These are phyloP conservation scores for Platysternon megacephalum DNA, from an alignment of 2,113 vertebrate species.

Conservation along the genomic window DNA sequence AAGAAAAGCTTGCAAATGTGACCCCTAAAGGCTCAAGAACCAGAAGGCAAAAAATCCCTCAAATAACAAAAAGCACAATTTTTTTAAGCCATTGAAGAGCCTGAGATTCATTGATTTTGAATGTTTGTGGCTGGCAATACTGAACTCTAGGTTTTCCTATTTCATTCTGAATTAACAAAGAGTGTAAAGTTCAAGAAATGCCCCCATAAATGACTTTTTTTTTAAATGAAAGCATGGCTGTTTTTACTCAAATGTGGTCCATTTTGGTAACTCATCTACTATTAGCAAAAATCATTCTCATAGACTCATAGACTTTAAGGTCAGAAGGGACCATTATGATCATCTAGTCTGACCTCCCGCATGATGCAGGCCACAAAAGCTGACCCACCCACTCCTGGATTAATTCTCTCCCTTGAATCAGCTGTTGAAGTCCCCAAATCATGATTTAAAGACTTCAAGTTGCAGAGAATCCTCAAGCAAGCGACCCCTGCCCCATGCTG, in stretches of 20 bases:
- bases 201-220: conserved; percentile 4
- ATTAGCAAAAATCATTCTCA: not conserved
- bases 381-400: too few relatives aligned
- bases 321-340: too few relatives aligned
- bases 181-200: not conserved
- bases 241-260: not conserved
- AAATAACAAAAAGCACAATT: not conserved
- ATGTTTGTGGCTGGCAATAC: not conserved
- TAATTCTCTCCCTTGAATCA: too few relatives aligned
- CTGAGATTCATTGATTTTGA: conserved; percentile 2
- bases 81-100: not conserved
- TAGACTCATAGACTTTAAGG: too few relatives aligned
- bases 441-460: too few relatives aligned
- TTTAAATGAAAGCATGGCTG: conserved; percentile 21
- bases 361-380: too few relatives aligned
- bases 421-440: too few relatives aligned
- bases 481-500: too few relatives aligned
- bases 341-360: too few relatives aligned
- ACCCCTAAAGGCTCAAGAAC: not conserved
- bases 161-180: conserved; percentile 51
- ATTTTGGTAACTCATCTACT: conserved; percentile 50
- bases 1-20: not conserved
- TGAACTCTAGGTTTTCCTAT: not conserved
- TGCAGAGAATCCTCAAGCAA: too few relatives aligned
- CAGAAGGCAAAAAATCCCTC: not conserved